Percentiles rank a stretch among this genome's conserved stretches.
Conservation (phyloP, 2,797 vertebrate genomes). For the Semaprochilodus insignis region DNA sequence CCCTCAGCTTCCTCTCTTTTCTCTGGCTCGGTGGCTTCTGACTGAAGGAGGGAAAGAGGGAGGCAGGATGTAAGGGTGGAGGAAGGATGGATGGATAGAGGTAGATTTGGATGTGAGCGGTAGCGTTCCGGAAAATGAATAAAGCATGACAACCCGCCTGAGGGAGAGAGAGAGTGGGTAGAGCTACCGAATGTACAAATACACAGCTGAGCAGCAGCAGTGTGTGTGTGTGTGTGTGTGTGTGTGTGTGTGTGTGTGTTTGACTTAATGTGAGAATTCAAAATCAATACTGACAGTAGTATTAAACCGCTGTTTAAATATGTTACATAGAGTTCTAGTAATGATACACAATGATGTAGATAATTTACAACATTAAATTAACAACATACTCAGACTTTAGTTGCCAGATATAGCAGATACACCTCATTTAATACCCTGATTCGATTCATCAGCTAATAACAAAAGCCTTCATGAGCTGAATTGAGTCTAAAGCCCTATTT, state of each 20-base stretch:
- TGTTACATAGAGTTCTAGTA: background rate
- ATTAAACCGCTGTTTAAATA: background rate
- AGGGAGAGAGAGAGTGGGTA: slow-evolving; percentile 7
- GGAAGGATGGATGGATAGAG: slow-evolving; percentile 20
- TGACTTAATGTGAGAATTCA: background rate
- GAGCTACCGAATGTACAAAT: slow-evolving; percentile 8
- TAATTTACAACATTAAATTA: background rate
- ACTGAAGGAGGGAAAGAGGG: slow-evolving; percentile 29
- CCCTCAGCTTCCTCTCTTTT: slow-evolving; percentile 25
- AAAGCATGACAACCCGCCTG: slow-evolving; percentile 26
- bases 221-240: slow-evolving; percentile 3
- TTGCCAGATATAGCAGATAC: background rate
- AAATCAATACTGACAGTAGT: background rate
- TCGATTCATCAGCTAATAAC: background rate
- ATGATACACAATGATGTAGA: background rate
- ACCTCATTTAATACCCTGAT: too few relatives aligned
- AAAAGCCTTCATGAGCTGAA: background rate
- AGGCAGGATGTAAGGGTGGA: slow-evolving; percentile 29
- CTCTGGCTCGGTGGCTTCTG: slow-evolving; percentile 27
- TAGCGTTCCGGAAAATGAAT: slow-evolving; percentile 32
- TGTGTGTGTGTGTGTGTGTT: background rate
- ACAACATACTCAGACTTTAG: background rate
- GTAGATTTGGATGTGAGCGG: slow-evolving; percentile 28
- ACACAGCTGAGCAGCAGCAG: slow-evolving; percentile 13
- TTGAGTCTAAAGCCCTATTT: background rate